Conservation (phyloP, 2,888 invertebrate genomes). For the Drosophila meridionalis region DNA sequence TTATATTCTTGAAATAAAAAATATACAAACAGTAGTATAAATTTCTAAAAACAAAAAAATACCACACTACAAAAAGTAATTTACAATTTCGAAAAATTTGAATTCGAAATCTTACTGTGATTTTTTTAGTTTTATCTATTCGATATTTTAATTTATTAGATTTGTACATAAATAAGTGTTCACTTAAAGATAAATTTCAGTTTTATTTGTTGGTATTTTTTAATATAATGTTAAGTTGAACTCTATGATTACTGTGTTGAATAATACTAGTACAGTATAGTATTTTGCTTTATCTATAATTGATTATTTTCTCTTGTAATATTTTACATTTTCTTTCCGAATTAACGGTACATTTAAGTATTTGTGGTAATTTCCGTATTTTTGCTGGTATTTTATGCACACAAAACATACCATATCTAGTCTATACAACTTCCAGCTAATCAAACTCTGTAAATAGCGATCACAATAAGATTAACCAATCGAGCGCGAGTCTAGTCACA, state of each 20-base stretch:
- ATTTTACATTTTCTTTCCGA: not conserved
- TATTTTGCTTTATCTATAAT: not conserved
- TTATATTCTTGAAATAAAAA: not conserved
- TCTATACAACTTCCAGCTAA: constrained; percentile 14
- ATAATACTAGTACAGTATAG: not conserved
- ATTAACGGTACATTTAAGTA: not conserved
- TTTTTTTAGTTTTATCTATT: not conserved
- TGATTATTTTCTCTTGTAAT: not conserved
- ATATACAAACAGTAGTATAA: not conserved
- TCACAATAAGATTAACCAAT: constrained; percentile 24
- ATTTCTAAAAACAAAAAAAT: not conserved
- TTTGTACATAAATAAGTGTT: not conserved
- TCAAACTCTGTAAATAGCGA: constrained; percentile 59
- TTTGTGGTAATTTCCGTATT: not conserved
- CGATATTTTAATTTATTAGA: not conserved
- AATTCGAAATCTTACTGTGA: too few species aligned
- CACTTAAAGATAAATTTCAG: not conserved
- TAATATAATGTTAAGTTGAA: not conserved
- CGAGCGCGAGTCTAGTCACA: constrained; percentile 60
- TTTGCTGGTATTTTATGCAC: not conserved
- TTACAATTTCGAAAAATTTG: not conserved
- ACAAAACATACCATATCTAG: constrained; percentile 13
- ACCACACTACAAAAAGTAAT: not conserved
- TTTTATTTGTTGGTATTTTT: not conserved
- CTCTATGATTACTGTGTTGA: too few species aligned